Base-by-base conservation (phyloP, 2,888 invertebrate species). In the Drosophila stalkeri region DNA sequence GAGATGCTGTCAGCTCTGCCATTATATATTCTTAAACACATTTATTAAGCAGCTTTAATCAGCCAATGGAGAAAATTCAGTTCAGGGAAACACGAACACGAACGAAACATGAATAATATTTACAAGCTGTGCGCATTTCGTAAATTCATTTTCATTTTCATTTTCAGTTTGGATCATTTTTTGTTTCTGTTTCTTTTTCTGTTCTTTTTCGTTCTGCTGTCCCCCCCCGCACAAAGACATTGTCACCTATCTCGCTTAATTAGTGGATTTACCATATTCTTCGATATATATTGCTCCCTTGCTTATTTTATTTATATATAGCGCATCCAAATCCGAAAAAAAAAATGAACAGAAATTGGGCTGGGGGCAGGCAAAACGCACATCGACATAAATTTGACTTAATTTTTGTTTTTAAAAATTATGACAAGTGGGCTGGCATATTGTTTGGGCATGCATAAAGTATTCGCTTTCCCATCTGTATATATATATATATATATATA, bases 161-260 rank as follows among this genome's bases (percentile, higher is more conserved):
- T 46, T 46, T 46, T 52, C 23, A 9, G 6, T 14, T 43, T 49
- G 23, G 20, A 31, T 27, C 47, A 1, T n/a, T 31, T 16, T 14
- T 8, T 5, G 20, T 20, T 23, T 43, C 61, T 43, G 31, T 31
- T 47, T 27, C 23, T 2, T 2, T 27, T 27, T 27, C 23, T 2
- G 23, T 23, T 2, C 6, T 27, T n/a, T n/a, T 14, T 8, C 14
- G 33, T 35, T 52, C 37, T 35, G 14, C 55, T 18, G 18, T 51
- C 47, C 67, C 49, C 64, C 64, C 49, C 64, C 64, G 61, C 63
- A 43, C n/a, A 47, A 52, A 57, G 43, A 66, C 77, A 85, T 86
- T 89, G 86, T 85, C 86, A 86, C 88, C 86, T 85, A 67, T 71
- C 73, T 66, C 75, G 71, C 86, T 88, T 87, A 90, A 87, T 90